Evolutionary conservation across 2,113 vertebrate species (phyloP), one percentile per base, ranked within the genome.

Genomic region (Chunga burmeisteri): DNA sequence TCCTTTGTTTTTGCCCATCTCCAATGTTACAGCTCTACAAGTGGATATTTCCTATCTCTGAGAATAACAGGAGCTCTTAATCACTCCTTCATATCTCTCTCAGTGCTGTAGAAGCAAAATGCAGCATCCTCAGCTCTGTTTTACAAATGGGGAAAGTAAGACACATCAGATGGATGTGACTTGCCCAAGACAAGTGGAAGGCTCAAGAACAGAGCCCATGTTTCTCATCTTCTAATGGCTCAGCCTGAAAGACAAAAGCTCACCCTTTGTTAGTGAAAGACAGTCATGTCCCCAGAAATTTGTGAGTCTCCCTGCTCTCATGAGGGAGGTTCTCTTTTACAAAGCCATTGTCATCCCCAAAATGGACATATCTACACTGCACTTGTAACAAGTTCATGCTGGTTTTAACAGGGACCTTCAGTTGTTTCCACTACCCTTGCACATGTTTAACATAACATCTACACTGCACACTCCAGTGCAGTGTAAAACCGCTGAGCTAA

Each of bases 401-500:
- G 29, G 9, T 55, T 89, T 61, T 56, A 47, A 32, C 9, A 30
- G 23, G 40, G 40, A 58, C 63, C 44, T 73, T 50, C 47, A 63
- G 19, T 18, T 47, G 13, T 77, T 82, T 42, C 71, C 44, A 18
- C 29, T 17, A 29, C 44, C 25, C 20, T 65, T 25, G 9, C 29
- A 20, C 42, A 12, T 2, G 11, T 50, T 75, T 46, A 22, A 62
- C 0, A 0, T 26, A 3, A 38, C 3, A 17, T 49, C 75, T 47
- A 7, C 6, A 3, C 21, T 10, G 40, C 49, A 25, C 20, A 10
- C 23, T n/a, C 29, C 27, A 42, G n/a, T 2, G 5, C 16, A 25
- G 26, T 25, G 7, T 42, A 55, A 93, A 92, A 59, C 20, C 4
- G 0, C 9, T 0, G 61, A 58, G 25, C 42, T 58, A 53, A 80